Evolutionary conservation across 2,113 vertebrate species (phyloP).

Genomic region (Podarcis cretensis): DNA sequence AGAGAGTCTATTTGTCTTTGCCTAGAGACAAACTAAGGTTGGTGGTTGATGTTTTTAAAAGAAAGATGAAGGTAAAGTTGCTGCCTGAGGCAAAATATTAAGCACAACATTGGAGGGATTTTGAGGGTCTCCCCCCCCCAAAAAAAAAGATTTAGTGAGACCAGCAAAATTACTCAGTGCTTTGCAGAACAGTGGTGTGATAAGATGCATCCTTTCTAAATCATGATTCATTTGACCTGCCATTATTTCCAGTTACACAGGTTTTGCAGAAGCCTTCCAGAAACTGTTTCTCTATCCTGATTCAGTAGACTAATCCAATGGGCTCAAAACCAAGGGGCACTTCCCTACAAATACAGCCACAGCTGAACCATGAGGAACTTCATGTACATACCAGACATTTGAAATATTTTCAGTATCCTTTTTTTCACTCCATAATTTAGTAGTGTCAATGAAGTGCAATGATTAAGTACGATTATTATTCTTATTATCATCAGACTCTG

Average conservation of each 20-base stretch:
- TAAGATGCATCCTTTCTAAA: not conserved
- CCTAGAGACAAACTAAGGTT: not conserved
- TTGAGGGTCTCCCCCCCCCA: not conserved
- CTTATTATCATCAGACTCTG: accelerated
- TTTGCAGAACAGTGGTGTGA: not conserved
- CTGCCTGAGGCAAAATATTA: not conserved
- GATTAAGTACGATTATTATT: not conserved
- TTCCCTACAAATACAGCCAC: not conserved
- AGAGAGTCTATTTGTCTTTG: not conserved
- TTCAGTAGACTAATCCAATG: not conserved
- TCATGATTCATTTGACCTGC: not conserved
- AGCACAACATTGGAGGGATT: not conserved
- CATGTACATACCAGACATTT: not conserved
- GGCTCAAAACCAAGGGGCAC: not conserved
- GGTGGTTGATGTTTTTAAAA: not conserved
- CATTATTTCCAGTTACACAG: not conserved
- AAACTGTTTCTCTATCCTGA: not conserved
- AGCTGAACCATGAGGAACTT: not conserved
- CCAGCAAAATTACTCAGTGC: not conserved
- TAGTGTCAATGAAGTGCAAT: not conserved
- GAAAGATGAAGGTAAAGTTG: not conserved
- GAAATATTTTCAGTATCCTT: too few species aligned
- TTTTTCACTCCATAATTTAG: accelerated
- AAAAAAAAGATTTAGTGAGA: not conserved
- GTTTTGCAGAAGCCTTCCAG: not conserved